Percentiles rank a stretch among this genome's conserved stretches.
Conservation (phyloP, 2,797 vertebrate species). For the Eulemur albifrons region DNA sequence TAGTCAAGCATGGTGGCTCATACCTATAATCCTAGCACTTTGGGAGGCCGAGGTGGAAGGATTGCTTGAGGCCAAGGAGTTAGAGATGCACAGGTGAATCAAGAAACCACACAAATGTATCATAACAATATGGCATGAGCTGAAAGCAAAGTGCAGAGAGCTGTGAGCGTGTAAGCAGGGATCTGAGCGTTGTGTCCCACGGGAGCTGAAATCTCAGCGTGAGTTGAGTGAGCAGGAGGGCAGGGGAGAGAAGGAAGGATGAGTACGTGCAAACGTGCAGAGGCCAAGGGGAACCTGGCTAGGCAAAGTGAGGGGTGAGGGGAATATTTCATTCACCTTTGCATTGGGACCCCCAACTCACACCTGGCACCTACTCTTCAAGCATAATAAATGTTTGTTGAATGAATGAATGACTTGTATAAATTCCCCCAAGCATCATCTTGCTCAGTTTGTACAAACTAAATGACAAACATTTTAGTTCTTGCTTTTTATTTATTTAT, state of each 20-base stretch:
- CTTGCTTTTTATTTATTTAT: neutral
- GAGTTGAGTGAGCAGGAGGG: neutral
- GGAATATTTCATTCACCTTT: neutral
- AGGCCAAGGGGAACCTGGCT: neutral
- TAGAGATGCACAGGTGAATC: neutral
- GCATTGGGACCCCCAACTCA: neutral
- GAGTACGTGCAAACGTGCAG: neutral
- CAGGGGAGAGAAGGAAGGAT: neutral
- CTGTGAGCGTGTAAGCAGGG: too few species aligned
- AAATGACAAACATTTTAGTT: neutral
- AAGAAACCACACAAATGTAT: neutral
- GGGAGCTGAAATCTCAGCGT: neutral
- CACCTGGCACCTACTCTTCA: neutral
- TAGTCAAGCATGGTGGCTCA: neutral
- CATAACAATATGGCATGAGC: neutral
- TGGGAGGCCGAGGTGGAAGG: neutral
- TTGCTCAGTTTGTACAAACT: neutral
- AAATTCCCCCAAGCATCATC: neutral
- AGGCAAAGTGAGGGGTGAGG: neutral
- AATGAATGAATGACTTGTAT: neutral
- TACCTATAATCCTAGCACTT: neutral
- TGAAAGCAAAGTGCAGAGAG: neutral
- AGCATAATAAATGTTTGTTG: neutral
- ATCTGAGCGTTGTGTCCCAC: rapidly evolving
- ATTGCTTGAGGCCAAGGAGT: too few species aligned